Base-by-base conservation (phyloP, 2,113 vertebrate genomes). In the Prietella phreatophila region DNA sequence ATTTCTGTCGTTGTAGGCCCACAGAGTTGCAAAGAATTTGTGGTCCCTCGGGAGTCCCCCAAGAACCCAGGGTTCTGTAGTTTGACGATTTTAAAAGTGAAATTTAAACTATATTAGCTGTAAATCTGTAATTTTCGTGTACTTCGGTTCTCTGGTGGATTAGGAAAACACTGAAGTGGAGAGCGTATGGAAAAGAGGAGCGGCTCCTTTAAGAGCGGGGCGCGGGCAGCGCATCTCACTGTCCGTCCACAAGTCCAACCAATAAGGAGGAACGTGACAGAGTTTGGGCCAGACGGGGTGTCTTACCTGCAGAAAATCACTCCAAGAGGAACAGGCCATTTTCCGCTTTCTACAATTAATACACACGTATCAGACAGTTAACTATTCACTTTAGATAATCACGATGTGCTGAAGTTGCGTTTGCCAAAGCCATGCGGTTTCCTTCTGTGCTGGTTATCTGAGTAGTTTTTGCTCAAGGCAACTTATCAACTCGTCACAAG, bases 261-360 rank as follows among this genome's bases (percentile, higher is more conserved):
- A 95, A 94, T 95, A 94, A 93, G 94, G 90, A 92, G 89, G 92
- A 93, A 92, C 93, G 94, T 83, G 78, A 56, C 71, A 75, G 91
- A 89, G 92, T 92, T 94, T 91, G 92, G 80, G 93, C 85, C 88
- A 91, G 90, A 88, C 87, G 88, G 91, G 86, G 85, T 95, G 92
- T 93, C 95, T 95, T 94, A 96, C 95, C 95, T 96, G 95, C 95
- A 93, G 91, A 73, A 92, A 94, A 93, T 93, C 94, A 87, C 93
- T 93, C 85, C 93, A 86, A 91, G 92, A 87, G 89, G 90, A 90
- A 89, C 92, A 85, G 85, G 92, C 89, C 91, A 53, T 78, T 90
- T 89, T 85, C 83, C 83, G 90, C 89, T 91, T 88, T 88, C 85
- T 90, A 87, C 93, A 93, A 93, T 94, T 94, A 93, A 93, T 91